phyloP scores from a whole-genome alignment of 1,140 invertebrate species.

The Drosophila persimilis region DNA sequence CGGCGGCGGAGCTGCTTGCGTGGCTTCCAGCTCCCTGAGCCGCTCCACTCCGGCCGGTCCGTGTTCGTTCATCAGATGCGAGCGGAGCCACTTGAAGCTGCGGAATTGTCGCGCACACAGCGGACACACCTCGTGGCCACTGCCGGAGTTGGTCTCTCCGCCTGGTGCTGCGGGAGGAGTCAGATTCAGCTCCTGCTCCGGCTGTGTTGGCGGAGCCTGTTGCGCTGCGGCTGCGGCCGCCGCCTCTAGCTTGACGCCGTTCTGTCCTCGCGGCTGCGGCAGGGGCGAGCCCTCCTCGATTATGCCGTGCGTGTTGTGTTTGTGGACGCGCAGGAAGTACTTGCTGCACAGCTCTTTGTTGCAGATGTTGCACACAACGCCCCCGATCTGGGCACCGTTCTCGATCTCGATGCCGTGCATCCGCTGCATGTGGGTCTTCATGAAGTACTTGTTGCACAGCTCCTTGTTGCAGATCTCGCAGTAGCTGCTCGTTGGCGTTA shows the following conservation, averaged over 20 bases:
- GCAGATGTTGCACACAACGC: constrained; percentile 97
- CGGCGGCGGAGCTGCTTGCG: constrained; percentile 2
- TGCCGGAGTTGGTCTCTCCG: constrained; percentile 84
- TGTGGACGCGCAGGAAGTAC: constrained; percentile 98
- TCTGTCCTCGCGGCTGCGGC: constrained; percentile 84
- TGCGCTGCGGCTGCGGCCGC: constrained; percentile 57
- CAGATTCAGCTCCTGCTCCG: constrained; percentile 80
- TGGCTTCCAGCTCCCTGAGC: constrained; percentile 87
- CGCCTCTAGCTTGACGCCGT: constrained; percentile 83
- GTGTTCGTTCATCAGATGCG: constrained; percentile 94
- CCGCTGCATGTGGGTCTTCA: constrained; percentile 99
- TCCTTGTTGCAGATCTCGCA: constrained; percentile 99
- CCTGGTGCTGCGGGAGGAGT: constrained; percentile 42
- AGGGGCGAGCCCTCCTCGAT: constrained; percentile 87
- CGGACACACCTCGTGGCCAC: constrained; percentile 92
- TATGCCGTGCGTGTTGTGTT: constrained; percentile 98
- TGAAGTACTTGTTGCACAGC: constrained; percentile 99
- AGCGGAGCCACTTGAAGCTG: constrained; percentile 94
- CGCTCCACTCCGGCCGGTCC: constrained; percentile 89
- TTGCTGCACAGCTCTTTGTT: constrained; percentile 99
- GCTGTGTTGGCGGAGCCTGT: constrained; percentile 62
- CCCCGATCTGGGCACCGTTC: constrained; percentile 94
- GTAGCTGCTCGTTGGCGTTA: constrained; percentile 92
- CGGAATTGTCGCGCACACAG: constrained; percentile 94
- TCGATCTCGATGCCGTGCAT: constrained; percentile 99